Percentiles rank a stretch among this genome's conserved stretches.
Conservation (phyloP, 2,113 vertebrate genomes). For the Aix galericulata region DNA sequence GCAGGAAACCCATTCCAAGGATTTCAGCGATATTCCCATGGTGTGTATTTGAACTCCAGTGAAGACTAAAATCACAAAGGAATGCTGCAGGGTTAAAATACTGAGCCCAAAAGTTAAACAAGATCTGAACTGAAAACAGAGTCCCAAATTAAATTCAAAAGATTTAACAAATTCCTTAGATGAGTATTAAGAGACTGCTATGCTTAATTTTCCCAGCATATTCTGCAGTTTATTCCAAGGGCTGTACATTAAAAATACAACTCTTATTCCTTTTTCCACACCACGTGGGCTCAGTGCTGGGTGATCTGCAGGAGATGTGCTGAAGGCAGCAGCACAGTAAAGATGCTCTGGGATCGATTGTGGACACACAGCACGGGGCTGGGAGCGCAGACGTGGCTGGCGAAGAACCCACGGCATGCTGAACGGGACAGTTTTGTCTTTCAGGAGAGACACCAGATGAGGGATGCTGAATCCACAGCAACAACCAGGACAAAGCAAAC, state of each 20-base stretch:
- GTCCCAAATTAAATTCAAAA: neutral
- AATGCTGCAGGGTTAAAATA: slow-evolving; percentile 10
- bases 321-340: neutral
- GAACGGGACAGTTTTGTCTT: neutral
- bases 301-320: neutral
- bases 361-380: neutral
- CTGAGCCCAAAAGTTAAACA: neutral
- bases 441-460: neutral
- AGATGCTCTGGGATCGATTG: neutral
- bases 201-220: neutral
- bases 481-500: neutral
- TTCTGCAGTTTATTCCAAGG: neutral
- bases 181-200: neutral
- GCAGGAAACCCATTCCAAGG: slow-evolving; percentile 71
- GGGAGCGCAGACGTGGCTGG: neutral
- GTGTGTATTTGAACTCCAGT: slow-evolving; percentile 27
- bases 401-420: neutral
- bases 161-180: neutral
- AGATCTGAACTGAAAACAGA: neutral
- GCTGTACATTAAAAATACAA: neutral
- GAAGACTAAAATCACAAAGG: slow-evolving; percentile 64
- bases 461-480: neutral
- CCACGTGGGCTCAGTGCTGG: neutral
- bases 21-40: slow-evolving; percentile 68
- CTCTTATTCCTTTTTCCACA: neutral